Evolutionary conservation across 2,113 vertebrate species (phyloP).

Genomic region (Tupaia tana): DNA sequence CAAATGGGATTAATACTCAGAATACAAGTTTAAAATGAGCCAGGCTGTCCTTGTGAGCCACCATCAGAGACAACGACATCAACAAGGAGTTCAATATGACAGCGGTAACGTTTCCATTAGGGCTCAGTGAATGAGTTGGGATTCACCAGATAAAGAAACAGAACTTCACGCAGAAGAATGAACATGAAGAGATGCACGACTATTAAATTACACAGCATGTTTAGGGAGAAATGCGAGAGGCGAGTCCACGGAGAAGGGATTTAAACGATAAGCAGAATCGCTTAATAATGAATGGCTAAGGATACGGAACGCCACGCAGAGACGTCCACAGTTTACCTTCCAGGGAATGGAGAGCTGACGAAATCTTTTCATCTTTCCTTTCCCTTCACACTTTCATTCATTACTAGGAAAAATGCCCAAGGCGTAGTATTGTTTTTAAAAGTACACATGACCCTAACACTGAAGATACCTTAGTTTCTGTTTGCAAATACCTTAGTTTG

Average conservation of each 20-base stretch:
- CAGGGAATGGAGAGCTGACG: background rate
- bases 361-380: background rate
- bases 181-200: background rate
- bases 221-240: background rate
- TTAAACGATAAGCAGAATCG: background rate
- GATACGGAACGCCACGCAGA: background rate
- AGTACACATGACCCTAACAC: background rate
- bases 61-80: background rate
- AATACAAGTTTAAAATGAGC: constrained; percentile 6
- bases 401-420: background rate
- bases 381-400: background rate
- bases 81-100: background rate
- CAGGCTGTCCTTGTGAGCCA: background rate
- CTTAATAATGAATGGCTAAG: background rate
- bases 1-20: background rate
- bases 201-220: background rate
- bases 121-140: background rate
- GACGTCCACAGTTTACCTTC: background rate
- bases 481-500: background rate
- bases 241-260: background rate
- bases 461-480: background rate
- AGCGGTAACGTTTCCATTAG: background rate
- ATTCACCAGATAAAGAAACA: background rate
- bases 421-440: background rate
- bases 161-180: constrained; percentile 3